Evolutionary conservation across 2,113 vertebrate genomes (phyloP), one percentile per base, ranked within the genome.

Genomic region (Marcusenius ussheri): DNA sequence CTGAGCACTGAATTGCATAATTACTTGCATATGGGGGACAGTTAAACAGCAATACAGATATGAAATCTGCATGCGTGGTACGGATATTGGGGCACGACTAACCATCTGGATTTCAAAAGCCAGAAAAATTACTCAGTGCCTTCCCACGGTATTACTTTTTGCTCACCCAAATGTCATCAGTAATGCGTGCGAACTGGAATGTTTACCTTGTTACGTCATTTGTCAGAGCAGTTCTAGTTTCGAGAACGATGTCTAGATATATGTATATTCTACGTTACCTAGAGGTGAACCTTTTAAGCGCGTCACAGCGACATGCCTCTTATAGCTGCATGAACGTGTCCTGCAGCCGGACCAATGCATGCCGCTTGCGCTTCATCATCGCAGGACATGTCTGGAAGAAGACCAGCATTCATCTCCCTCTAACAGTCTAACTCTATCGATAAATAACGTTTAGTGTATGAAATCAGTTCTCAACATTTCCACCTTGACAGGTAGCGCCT

Each of bases 101-200:
- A 88, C 87, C 87, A 62, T 62, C 51, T 45, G 51, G 56, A 27
- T 66, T 88, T 88, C 19, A 66, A 46, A 62, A 88, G 56, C 35
- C 11, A n/a, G 51, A 8, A 88, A 62, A 88, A 42, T n/a, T 42
- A 45, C 21, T 88, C 35, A 13, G 35, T 58, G 51, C 56, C 53
- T n/a, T 53, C 42, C 31, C 27, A 31, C 49, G 45, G 83, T 85
- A 85, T 85, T 85, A 47, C 42, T 47, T 85, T 70, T 85, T 85
- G 47, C 46, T 87, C 45, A 31, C 47, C 85, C 27, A 51, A 86
- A 86, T 50, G 42, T 86, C 42, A 86, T 49, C 46, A 50, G 46
- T 86, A n/a, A 70, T 70, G 45, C 42, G 24, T 86, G 24, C 42
- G 24, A 87, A 87, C 42, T 19, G 49, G 47, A 87, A 51, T 51